Base-by-base conservation (phyloP, 1,140 invertebrate genomes). In the Mactra quadrangularis region DNA sequence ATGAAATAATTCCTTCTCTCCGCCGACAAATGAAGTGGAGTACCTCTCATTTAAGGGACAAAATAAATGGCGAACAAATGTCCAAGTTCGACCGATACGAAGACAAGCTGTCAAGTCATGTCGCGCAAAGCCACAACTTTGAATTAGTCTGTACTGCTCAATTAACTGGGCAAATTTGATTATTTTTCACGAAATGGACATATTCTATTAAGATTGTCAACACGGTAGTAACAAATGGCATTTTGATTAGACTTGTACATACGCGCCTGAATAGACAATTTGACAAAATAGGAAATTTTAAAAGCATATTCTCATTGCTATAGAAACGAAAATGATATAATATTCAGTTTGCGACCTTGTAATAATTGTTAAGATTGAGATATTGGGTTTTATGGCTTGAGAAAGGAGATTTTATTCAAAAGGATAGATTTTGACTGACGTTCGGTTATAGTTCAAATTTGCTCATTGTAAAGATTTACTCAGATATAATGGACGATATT, bases 231-330 rank as follows among this genome's bases (percentile, higher is more conserved):
- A 81, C 77, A 81, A 81, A 81, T 70, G 64, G n/a, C 31, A 81
- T n/a, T 55, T 41, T 71, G 60, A 81, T 81, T 27, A 53, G 19
- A n/a, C 68, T 41, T 45, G 77, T 81, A 81, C 77, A 81, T 81
- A 81, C 52, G 17, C 77, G 53, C 55, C 35, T 59, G 35, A 81
- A 81, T 70, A 81, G 77, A 81, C 77, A 71, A 81, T 81, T 81
- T 81, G 77, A 71, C 77, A 71, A 81, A 81, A 81, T 81, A 59
- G 77, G 66, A 68, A 81, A 81, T 70, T 81, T 81, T 81, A 68
- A 81, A 81, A 81, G 77, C 60, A 70, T 81, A 71, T 71, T 81
- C 47, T 19, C 53, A 81, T 81, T 68, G 66, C 77, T 60, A 81
- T 81, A 81, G 77, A 38, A 70, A 81, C 77, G 53, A 70, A 70